A percentile compares a stretch with the other conserved stretches of the same genome.
Conservation (phyloP, 1,140 invertebrate genomes). For the Mylabris phalerata region DNA sequence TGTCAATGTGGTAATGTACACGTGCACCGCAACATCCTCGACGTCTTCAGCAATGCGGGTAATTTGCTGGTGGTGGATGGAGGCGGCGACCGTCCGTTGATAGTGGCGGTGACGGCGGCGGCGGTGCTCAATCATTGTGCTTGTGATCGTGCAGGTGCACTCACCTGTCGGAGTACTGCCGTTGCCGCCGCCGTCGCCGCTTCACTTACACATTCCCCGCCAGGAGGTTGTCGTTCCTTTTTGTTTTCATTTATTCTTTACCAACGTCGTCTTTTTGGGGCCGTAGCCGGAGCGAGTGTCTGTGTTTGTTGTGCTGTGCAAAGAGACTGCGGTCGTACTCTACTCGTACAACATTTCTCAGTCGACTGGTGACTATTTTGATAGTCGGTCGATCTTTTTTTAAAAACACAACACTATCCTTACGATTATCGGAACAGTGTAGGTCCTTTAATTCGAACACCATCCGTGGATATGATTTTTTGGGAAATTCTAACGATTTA, state of each 20-base stretch:
- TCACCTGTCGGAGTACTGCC: slow-evolving; percentile 27
- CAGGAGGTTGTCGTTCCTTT: slow-evolving; percentile 8
- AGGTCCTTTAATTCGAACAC: no score
- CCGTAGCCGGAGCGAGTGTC: not conserved
- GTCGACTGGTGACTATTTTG: not conserved
- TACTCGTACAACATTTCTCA: not conserved
- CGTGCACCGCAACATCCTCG: no score
- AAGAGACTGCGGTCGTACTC: not conserved
- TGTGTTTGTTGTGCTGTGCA: not conserved
- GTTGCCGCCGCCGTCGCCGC: slow-evolving; percentile 12
- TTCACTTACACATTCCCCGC: slow-evolving; percentile 30
- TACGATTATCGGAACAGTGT: no score
- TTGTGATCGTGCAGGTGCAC: slow-evolving; percentile 26
- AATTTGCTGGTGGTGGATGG: not conserved
- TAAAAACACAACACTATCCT: not conserved
- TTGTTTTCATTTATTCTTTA: no score
- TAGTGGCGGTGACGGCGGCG: not conserved
- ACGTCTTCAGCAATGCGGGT: no score
- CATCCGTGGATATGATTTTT: no score
- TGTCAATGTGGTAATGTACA: no score
- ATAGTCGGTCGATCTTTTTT: not conserved
- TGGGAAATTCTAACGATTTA: no score
- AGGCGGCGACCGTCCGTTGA: not conserved
- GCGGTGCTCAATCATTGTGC: not conserved
- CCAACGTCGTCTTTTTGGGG: slow-evolving; percentile 9